These are phyloP conservation scores for Masticophis lateralis DNA, from an alignment of 2,797 vertebrate genomes.

Conservation along the genomic window DNA sequence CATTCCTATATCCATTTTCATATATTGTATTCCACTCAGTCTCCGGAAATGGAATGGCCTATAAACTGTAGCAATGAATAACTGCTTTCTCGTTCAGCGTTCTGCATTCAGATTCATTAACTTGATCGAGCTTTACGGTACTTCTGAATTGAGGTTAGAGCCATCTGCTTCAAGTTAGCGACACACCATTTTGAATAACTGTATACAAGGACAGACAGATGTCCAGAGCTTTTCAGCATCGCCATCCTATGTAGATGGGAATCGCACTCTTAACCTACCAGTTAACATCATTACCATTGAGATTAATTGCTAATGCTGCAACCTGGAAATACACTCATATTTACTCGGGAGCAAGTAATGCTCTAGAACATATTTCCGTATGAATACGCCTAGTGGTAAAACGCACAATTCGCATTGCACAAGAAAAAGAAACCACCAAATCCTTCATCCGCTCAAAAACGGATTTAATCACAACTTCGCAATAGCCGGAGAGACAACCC, in stretches of 20 bases:
- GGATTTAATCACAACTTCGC: too few relatives aligned
- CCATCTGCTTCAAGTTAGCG: background rate
- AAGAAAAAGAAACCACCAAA: background rate
- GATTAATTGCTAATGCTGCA: background rate
- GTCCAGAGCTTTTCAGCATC: background rate
- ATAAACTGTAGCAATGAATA: background rate
- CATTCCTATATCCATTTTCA: background rate
- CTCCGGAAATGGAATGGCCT: background rate
- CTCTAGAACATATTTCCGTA: background rate
- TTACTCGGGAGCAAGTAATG: background rate
- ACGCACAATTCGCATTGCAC: too few relatives aligned
- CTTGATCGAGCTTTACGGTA: background rate
- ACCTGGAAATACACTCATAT: background rate
- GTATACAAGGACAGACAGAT: background rate
- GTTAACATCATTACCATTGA: background rate
- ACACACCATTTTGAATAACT: background rate
- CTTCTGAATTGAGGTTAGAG: background rate
- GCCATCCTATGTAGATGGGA: background rate
- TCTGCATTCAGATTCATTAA: background rate
- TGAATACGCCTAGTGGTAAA: background rate
- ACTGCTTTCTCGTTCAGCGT: background rate
- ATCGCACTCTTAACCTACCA: background rate
- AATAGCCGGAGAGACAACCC: rapidly evolving
- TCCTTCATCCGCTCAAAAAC: background rate
- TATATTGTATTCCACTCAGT: background rate